phyloP scores from a whole-genome alignment of 2,113 vertebrate species.

The Herpetotheres cachinnans region DNA sequence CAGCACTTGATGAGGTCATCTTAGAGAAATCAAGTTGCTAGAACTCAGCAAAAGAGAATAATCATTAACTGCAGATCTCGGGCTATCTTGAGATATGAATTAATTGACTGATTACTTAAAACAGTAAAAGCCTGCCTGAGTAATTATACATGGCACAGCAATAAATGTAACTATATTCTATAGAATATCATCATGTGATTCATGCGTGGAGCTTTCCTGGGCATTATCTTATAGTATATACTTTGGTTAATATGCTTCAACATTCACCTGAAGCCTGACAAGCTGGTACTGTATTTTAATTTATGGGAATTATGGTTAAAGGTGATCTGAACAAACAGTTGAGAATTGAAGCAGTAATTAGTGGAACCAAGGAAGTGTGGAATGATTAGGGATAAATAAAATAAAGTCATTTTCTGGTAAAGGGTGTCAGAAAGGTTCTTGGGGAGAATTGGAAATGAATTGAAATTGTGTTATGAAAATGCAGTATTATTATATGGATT shows the following conservation, averaged over 20 bases:
- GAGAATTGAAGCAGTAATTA: conserved; percentile 44
- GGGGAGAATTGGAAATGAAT: conserved; percentile 25
- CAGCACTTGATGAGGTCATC: background rate
- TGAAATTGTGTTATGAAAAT: conserved; percentile 37
- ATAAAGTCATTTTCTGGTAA: conserved; percentile 1
- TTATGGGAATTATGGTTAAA: conserved; percentile 15
- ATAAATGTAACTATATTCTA: background rate
- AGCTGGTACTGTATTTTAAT: background rate
- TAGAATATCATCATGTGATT: background rate
- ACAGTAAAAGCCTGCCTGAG: background rate
- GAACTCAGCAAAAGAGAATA: background rate
- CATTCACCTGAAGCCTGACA: background rate
- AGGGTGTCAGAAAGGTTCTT: conserved; percentile 5
- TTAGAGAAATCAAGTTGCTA: background rate
- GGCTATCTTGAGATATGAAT: accelerated
- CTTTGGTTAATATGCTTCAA: background rate
- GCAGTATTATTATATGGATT: conserved; percentile 29
- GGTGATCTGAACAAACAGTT: conserved; percentile 36
- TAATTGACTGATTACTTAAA: background rate
- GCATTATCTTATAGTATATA: background rate
- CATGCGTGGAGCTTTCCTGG: background rate
- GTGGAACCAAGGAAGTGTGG: background rate
- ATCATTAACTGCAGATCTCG: background rate
- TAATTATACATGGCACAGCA: background rate
- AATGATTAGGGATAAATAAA: conserved; percentile 51